Evolutionary conservation across 1,140 invertebrate genomes (phyloP), one percentile per base, ranked within the genome.

Genomic region (Sitodiplosis mosellana): DNA sequence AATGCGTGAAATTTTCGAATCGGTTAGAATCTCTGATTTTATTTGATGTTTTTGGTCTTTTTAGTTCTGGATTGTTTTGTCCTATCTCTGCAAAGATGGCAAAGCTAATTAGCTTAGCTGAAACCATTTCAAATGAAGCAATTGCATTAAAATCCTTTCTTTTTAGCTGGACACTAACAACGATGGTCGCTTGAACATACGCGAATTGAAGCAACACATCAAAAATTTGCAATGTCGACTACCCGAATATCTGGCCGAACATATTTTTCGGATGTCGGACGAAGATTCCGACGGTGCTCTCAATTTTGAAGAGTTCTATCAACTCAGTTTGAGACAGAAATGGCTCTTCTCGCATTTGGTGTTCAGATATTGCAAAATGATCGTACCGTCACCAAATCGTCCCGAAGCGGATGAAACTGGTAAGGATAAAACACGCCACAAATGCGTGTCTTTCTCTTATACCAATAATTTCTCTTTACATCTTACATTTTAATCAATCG

Each of bases 111-210:
- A n/a, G 40, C 7, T 42, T 42, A 7, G 11, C 8, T 27, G 12
- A 18, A 45, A 45, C 12, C 18, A 21, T 45, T 14, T 45, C 18
- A 27, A 46, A 33, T 38, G 21, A 20, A 17, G 5, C 34, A 6
- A 19, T 2, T 19, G 2, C 15, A 48, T 33, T 14, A 33, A 12
- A 47, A 50, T 50, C 45, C 34, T 41, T 57, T 19, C 5, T 43
- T 74, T 75, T 36, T 73, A 86, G 74, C 84, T 83, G 59, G 83
- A 87, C 56, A 63, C 65, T 33, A 77, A 87, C 59, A 66, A 73
- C 33, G 81, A 87, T 66, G 83, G 81, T 0, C 71, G 68, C 51
- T 81, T 89, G 54, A 77, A 74, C 1, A 68, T 82, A 47, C 63
- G 71, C 18, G 81, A 87, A 53, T 63, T 89, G 1, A 77, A 77